Evolutionary conservation across 2,888 invertebrate genomes (phyloP), one percentile per base, ranked within the genome.

Genomic region (Suillia variegata): DNA sequence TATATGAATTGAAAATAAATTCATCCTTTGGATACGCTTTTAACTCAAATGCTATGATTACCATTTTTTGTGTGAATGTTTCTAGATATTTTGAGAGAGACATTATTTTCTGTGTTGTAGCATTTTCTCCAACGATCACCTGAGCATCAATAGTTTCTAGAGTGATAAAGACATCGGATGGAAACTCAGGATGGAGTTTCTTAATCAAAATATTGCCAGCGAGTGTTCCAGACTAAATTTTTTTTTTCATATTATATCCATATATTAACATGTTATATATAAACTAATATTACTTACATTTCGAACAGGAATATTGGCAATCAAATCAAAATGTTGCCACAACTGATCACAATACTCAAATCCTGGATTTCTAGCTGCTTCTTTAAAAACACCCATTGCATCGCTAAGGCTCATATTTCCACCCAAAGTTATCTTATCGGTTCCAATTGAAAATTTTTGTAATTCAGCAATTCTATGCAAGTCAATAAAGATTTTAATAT

Each of bases 191-290:
- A 65, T 88, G 83, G 8, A 80, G 70, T 69, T 89, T 84, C 73
- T 90, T 90, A 59, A 88, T 83, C 82, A 87, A 87, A 51, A 90
- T 73, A 70, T 89, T 89, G 0, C 89, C 89, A 12, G 86, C 89
- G 49, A 89, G 77, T 1, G 87, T 85, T 18, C 87, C 89, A 33
- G 84, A 78, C 86, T 86, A 70, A 10, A 26, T 6, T 6, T 26
- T 26, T 26, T 6, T 26, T 26, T 26, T 6, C 26, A n/a, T n/a
- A n/a, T n/a, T n/a, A n/a, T n/a, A n/a, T n/a, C n/a, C n/a, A n/a
- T n/a, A n/a, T n/a, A n/a, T n/a, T n/a, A n/a, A n/a, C n/a, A n/a
- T n/a, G n/a, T n/a, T n/a, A n/a, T n/a, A n/a, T n/a, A n/a, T n/a
- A n/a, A n/a, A n/a, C n/a, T n/a, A n/a, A n/a, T n/a, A n/a, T 8